Evolutionary conservation across 2,797 vertebrate species (phyloP).

Genomic region (Lacerta agilis): DNA sequence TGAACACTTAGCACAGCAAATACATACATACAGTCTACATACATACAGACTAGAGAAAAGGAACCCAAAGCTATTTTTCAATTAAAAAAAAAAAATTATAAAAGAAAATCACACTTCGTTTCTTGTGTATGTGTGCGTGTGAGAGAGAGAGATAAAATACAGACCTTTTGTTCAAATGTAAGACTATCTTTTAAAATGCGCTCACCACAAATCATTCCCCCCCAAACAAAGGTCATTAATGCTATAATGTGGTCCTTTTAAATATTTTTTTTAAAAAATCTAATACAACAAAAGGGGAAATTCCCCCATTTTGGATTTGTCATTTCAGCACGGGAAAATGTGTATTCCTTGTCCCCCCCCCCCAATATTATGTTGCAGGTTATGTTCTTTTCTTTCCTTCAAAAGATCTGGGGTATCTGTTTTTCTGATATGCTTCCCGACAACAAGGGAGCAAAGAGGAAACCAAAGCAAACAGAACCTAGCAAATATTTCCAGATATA

Average conservation of each 20-base stretch:
- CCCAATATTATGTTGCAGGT: neutral
- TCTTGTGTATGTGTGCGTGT: neutral
- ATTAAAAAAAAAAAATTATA: neutral
- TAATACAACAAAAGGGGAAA: neutral
- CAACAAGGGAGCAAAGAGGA: neutral
- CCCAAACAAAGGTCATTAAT: neutral
- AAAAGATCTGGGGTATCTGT: neutral
- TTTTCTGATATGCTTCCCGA: neutral
- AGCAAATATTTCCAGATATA: constrained; percentile 20
- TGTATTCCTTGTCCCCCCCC: neutral
- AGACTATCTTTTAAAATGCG: neutral
- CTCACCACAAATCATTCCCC: neutral
- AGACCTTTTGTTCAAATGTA: neutral
- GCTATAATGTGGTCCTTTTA: neutral
- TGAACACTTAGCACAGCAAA: neutral
- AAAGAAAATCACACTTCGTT: neutral
- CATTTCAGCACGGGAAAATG: neutral
- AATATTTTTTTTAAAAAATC: neutral
- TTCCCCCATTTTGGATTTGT: neutral
- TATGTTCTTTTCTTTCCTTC: neutral
- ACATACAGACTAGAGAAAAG: neutral
- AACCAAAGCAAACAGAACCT: neutral
- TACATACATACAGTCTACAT: too few species aligned
- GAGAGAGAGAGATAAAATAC: neutral
- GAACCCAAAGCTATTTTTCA: neutral